phyloP scores from a whole-genome alignment of 2,113 vertebrate genomes.

The Tor tambroides region DNA sequence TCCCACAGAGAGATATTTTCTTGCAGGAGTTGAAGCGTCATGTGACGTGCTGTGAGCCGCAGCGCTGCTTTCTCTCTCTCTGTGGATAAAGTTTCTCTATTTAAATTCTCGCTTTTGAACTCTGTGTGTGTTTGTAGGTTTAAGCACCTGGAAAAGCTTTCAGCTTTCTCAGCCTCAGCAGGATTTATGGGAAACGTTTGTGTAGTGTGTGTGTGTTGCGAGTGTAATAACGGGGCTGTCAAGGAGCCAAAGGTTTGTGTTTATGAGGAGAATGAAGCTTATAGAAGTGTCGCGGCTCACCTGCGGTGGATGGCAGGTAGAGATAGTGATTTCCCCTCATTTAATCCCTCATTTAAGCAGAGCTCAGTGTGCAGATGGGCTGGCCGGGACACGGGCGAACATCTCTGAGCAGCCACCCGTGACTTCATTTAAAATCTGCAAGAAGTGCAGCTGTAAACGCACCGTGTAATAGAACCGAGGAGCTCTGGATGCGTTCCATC shows the following conservation, averaged over 20 bases:
- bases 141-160: slow-evolving; percentile 8
- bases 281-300: slow-evolving; percentile 37
- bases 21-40: neutral
- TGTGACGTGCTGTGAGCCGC: neutral
- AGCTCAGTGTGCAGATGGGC: slow-evolving; percentile 47
- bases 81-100: slow-evolving; percentile 28
- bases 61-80: neutral
- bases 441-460: slow-evolving; percentile 2
- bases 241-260: slow-evolving; percentile 38
- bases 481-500: neutral
- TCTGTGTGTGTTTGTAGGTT: slow-evolving; percentile 10
- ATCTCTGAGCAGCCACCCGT: slow-evolving; percentile 22
- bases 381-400: slow-evolving; percentile 21
- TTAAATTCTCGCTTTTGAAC: slow-evolving; percentile 1
- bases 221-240: slow-evolving; percentile 29
- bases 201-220: neutral
- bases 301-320: slow-evolving; percentile 32
- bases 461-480: neutral
- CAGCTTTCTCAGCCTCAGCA: neutral
- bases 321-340: slow-evolving; percentile 36
- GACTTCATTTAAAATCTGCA: slow-evolving; percentile 38
- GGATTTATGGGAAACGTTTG: neutral
- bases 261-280: slow-evolving; percentile 32
- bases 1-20: neutral
- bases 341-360: slow-evolving; percentile 55